These are phyloP conservation scores for Propsilocerus akamusi DNA, from an alignment of 1,140 invertebrate genomes.

Conservation along the genomic window DNA sequence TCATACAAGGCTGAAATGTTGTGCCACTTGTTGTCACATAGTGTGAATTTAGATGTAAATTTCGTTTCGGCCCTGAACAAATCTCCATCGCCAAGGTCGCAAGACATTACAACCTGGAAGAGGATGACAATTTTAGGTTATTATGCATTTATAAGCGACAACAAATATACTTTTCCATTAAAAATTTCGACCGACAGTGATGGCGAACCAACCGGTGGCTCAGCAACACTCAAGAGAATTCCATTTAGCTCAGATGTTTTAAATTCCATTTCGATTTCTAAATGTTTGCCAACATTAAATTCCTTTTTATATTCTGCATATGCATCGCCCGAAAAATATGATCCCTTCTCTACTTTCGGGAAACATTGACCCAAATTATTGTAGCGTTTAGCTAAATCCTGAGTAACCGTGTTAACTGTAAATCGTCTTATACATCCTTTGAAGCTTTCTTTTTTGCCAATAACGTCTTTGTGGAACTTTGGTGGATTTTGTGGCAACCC, in stretches of 20 bases:
- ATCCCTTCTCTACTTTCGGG: constrained; percentile 62
- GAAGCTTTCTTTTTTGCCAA: constrained; percentile 51
- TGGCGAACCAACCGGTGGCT: constrained; percentile 34
- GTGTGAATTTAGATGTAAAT: constrained; percentile 38
- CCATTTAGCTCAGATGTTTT: constrained; percentile 64
- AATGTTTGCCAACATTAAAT: constrained; percentile 43
- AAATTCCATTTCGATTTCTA: constrained; percentile 66
- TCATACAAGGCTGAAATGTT: constrained; percentile 53
- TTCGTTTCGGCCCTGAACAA: constrained; percentile 35
- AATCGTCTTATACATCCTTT: constrained; percentile 68
- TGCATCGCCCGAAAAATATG: constrained; percentile 68
- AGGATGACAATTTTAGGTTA: constrained; percentile 6
- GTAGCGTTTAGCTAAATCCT: constrained; percentile 50
- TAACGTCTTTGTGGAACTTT: constrained; percentile 19
- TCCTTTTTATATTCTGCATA: constrained; percentile 57
- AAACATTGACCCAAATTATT: constrained; percentile 74
- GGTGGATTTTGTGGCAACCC: constrained; percentile 41
- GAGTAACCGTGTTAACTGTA: constrained; percentile 47
- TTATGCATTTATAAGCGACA: background rate
- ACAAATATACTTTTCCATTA: constrained; percentile 41
- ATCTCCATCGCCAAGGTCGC: constrained; percentile 42
- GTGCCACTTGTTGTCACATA: constrained; percentile 82
- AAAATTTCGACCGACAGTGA: constrained; percentile 56
- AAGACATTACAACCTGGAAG: constrained; percentile 42
- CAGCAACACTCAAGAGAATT: constrained; percentile 53